A percentile compares a stretch with the other conserved stretches of the same genome.
phyloP scores from a whole-genome alignment of 2,797 vertebrate genomes.

The Rousettus madagascariensis region DNA sequence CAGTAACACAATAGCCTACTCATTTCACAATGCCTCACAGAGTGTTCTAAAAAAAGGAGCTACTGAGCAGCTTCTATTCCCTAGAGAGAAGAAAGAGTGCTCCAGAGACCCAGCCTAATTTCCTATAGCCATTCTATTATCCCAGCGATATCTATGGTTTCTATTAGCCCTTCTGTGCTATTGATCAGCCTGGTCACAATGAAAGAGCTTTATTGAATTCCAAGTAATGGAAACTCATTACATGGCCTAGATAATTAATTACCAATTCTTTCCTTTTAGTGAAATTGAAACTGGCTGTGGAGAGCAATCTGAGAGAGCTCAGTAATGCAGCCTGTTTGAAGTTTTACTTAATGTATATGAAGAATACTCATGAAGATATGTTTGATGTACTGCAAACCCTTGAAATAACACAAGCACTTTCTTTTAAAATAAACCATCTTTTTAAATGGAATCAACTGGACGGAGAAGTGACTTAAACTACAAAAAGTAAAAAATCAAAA shows the following conservation, averaged over 20 bases:
- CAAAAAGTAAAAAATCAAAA: slow-evolving; percentile 54
- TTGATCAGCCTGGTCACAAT: slow-evolving; percentile 59
- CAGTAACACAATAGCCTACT: slow-evolving; percentile 68
- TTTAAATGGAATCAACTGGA: slow-evolving; percentile 58
- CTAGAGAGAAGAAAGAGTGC: slow-evolving; percentile 66
- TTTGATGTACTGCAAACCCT: slow-evolving; percentile 65
- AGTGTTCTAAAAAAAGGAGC: slow-evolving; percentile 62
- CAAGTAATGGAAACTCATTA: slow-evolving; percentile 76
- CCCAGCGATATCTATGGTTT: slow-evolving; percentile 68
- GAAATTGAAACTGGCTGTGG: slow-evolving; percentile 72
- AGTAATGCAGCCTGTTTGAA: slow-evolving; percentile 66
- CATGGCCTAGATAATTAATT: slow-evolving; percentile 78
- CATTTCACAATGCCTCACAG: slow-evolving; percentile 73
- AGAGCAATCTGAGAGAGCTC: slow-evolving; percentile 53
- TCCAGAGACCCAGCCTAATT: slow-evolving; percentile 71
- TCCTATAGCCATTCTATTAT: slow-evolving; percentile 80
- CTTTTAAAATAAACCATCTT: slow-evolving; percentile 64
- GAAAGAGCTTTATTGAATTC: slow-evolving; percentile 79
- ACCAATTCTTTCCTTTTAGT: slow-evolving; percentile 67
- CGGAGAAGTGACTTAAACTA: slow-evolving; percentile 52
- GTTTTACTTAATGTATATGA: slow-evolving; percentile 68
- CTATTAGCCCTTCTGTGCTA: slow-evolving; percentile 76
- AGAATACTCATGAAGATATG: slow-evolving; percentile 52
- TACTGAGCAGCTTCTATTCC: slow-evolving; percentile 70
- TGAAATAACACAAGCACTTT: slow-evolving; percentile 55